A percentile compares a stretch with the other conserved stretches of the same genome.
phyloP scores from a whole-genome alignment of 2,113 vertebrate species.

The Oryctolagus cuniculus region DNA sequence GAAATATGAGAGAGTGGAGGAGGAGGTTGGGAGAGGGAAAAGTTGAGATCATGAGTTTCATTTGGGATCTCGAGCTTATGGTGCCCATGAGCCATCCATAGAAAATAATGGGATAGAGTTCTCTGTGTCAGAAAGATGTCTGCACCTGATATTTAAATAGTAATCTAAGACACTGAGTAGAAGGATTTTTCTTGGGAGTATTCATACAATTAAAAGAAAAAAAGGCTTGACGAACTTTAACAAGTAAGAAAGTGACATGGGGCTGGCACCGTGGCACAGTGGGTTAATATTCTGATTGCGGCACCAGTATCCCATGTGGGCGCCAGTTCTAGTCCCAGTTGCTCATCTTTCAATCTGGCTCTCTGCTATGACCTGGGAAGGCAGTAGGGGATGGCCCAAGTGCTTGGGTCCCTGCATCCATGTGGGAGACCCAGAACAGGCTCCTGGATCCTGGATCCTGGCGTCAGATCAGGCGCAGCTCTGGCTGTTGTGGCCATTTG shows the following conservation, averaged over 20 bases:
- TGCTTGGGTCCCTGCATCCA: no score
- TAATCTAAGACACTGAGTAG: neutral
- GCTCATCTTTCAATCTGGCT: no score
- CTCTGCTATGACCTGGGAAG: no score
- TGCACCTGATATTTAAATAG: neutral
- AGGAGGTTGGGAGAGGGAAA: neutral
- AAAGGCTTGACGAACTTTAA: neutral
- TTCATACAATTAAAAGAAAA: neutral
- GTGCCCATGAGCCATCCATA: neutral
- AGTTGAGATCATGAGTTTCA: neutral
- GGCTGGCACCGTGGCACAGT: no score
- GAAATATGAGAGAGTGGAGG: neutral
- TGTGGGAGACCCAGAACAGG: no score
- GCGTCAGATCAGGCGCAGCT: no score
- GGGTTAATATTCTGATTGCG: no score
- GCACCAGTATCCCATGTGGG: no score
- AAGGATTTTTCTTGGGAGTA: neutral
- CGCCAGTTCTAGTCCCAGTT: no score
- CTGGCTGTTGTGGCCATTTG: no score
- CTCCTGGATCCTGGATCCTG: no score
- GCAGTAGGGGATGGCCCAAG: no score
- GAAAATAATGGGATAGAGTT: neutral
- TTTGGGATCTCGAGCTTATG: neutral
- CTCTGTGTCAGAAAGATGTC: neutral
- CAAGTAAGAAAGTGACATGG: neutral